Conservation (phyloP, 2,888 invertebrate genomes). For the Serrognathus titanus region DNA sequence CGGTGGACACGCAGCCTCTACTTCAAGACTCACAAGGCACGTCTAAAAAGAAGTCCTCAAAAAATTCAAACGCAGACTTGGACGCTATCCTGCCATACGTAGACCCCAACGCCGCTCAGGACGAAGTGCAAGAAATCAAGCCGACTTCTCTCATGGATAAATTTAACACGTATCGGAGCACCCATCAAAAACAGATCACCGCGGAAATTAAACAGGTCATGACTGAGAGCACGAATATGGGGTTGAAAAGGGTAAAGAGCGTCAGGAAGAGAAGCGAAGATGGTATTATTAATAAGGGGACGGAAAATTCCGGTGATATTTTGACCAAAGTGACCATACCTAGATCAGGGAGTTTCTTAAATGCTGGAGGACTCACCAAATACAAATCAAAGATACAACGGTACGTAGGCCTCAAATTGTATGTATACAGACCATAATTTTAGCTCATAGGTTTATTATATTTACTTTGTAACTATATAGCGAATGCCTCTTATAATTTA, state of each 20-base stretch:
- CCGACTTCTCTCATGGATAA: constrained; percentile 54
- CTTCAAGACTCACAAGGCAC: constrained; percentile 50
- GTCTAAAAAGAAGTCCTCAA: constrained; percentile 53
- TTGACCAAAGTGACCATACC: constrained; percentile 84
- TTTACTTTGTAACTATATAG: background rate
- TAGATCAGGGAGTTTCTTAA: constrained; percentile 80
- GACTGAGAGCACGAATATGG: constrained; percentile 42
- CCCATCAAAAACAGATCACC: constrained; percentile 51
- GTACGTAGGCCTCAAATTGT: constrained; percentile 47
- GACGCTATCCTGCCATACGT: constrained; percentile 48
- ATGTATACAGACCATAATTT: too few species aligned
- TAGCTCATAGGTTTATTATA: too few species aligned
- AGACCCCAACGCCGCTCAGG: constrained; percentile 32
- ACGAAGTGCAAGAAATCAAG: constrained; percentile 56
- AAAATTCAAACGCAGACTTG: constrained; percentile 38
- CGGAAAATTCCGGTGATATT: constrained; percentile 71
- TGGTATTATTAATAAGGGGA: constrained; percentile 38
- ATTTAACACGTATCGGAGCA: constrained; percentile 50
- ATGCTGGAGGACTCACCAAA: constrained; percentile 72
- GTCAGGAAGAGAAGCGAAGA: constrained; percentile 40
- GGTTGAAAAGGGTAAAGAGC: constrained; percentile 51
- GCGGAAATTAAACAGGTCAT: constrained; percentile 49
- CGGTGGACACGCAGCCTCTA: constrained; percentile 42
- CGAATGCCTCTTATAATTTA: background rate
- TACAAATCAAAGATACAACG: constrained; percentile 70